Conservation (phyloP, 2,797 vertebrate species). For the Sphenopsis melanotis region DNA sequence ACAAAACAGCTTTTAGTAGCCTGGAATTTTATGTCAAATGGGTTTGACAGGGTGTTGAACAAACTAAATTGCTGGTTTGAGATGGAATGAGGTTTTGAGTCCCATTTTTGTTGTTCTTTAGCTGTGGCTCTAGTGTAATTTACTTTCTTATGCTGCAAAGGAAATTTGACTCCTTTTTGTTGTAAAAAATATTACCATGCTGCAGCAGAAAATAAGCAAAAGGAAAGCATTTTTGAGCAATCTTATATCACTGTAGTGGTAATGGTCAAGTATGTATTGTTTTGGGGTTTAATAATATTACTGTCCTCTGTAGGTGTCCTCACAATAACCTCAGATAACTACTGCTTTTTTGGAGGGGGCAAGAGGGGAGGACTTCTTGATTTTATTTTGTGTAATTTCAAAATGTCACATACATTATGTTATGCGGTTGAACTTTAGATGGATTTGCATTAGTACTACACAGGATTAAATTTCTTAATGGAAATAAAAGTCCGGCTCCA, state of each 20-base stretch:
- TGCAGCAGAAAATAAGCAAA: conserved; percentile 35
- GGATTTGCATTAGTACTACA: background rate
- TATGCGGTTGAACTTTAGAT: background rate
- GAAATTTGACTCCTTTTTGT: background rate
- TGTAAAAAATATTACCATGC: background rate
- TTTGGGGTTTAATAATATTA: background rate
- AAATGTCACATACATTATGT: background rate
- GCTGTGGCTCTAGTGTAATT: conserved; percentile 27
- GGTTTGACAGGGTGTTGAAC: conserved; percentile 20
- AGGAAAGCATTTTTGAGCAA: background rate
- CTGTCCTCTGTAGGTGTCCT: background rate
- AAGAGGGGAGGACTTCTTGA: background rate
- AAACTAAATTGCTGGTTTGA: conserved; percentile 52
- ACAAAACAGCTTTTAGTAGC: background rate
- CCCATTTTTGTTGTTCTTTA: background rate
- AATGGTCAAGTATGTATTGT: background rate
- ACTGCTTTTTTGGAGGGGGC: background rate
- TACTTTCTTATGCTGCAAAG: conserved; percentile 1
- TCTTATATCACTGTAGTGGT: background rate
- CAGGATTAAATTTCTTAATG: background rate
- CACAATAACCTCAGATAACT: background rate
- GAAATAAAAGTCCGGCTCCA: background rate
- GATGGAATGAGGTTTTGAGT: background rate
- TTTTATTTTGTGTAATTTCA: background rate
- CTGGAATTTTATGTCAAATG: conserved; percentile 54